Percentiles rank a stretch among this genome's conserved stretches.
Conservation (phyloP, 2,888 invertebrate species). For the Diarsia mendica region DNA sequence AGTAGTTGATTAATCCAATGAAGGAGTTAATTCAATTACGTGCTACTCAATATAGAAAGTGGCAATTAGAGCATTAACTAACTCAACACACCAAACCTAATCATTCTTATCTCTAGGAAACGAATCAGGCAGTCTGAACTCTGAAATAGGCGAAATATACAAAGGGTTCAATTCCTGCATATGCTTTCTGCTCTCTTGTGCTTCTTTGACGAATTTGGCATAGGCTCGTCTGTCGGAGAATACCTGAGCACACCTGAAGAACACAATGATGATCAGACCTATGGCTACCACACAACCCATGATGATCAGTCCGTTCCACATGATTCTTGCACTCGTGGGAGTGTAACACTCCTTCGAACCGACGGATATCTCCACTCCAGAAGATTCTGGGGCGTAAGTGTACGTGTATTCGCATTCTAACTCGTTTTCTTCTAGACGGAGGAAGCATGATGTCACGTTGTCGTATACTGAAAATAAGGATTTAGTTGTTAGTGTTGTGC, state of each 20-base stretch:
- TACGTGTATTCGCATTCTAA: constrained; percentile 84
- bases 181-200: constrained; percentile 81
- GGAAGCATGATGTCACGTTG: constrained; percentile 78
- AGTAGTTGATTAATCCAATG: not conserved
- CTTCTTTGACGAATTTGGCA: constrained; percentile 87
- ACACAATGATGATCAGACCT: constrained; percentile 84
- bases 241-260: constrained; percentile 83
- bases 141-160: constrained; percentile 91
- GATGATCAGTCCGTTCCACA: constrained; percentile 81
- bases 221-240: constrained; percentile 89
- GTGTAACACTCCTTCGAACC: constrained; percentile 81
- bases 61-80: not conserved
- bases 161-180: constrained; percentile 90
- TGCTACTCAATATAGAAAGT: not conserved
- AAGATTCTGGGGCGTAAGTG: constrained; percentile 79
- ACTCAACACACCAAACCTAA: constrained; percentile 55
- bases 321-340: constrained; percentile 80
- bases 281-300: constrained; percentile 85
- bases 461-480: constrained; percentile 70
- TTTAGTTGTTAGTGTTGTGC: not conserved
- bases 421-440: constrained; percentile 75
- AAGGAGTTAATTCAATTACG: not conserved
- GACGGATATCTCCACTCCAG: constrained; percentile 81
- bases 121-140: constrained; percentile 89
- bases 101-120: constrained; percentile 85